phyloP scores from a whole-genome alignment of 2,797 vertebrate genomes.

The Pseudomugil tenellus region DNA sequence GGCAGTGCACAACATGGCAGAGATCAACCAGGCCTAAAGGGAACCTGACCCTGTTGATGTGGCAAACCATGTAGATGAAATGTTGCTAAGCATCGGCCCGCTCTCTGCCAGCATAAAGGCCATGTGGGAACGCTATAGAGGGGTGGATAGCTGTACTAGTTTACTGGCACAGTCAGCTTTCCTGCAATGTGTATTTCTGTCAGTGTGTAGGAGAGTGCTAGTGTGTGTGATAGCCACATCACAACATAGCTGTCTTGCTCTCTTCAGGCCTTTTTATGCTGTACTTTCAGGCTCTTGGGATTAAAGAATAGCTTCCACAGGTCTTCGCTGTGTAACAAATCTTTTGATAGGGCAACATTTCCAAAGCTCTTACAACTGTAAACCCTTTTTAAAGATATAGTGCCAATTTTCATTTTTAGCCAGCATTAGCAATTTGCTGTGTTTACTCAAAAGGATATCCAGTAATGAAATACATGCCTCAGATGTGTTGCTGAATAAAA shows the following conservation, averaged over 20 bases:
- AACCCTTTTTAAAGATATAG: constrained; percentile 46
- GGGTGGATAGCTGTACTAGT: constrained; percentile 48
- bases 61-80: constrained; percentile 68
- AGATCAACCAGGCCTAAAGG: constrained; percentile 53
- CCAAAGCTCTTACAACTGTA: constrained; percentile 50
- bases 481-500: constrained; percentile 10
- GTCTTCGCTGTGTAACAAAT: constrained; percentile 62
- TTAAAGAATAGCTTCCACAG: constrained; percentile 58
- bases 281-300: constrained; percentile 41
- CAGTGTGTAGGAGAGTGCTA: constrained; percentile 14
- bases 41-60: constrained; percentile 70
- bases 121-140: constrained; percentile 59
- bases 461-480: background rate
- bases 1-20: constrained; percentile 12
- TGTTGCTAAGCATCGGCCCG: constrained; percentile 79
- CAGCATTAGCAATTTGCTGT: constrained; percentile 9
- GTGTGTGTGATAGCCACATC: constrained; percentile 23
- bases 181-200: constrained; percentile 47
- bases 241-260: constrained; percentile 7
- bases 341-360: constrained; percentile 56
- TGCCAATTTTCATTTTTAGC: constrained; percentile 27
- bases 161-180: constrained; percentile 51
- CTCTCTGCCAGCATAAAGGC: constrained; percentile 55
- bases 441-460: constrained; percentile 7
- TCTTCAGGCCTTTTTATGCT: constrained; percentile 29